Percentiles rank a stretch among this genome's conserved stretches.
These are phyloP conservation scores for Pygoscelis adeliae DNA, from an alignment of 2,113 vertebrate species.

Conservation along the genomic window DNA sequence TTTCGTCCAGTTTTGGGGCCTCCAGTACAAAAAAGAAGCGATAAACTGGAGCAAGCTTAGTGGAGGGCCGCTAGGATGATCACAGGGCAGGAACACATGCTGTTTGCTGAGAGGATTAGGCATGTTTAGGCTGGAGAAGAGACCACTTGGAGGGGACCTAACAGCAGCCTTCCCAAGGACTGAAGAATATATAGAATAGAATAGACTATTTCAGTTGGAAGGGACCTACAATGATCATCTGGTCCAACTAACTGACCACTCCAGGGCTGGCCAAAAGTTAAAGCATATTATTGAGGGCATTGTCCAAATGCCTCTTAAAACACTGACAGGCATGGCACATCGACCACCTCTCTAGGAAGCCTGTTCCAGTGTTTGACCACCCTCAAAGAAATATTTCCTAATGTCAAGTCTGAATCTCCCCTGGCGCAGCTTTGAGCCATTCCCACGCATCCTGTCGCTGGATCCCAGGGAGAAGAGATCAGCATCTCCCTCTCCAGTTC, in stretches of 20 bases:
- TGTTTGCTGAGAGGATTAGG: background rate
- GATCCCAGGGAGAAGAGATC: background rate
- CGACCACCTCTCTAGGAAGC: background rate
- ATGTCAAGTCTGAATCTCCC: background rate
- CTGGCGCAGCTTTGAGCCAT: background rate
- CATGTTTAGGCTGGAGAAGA: background rate
- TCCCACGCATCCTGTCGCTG: rapidly evolving
- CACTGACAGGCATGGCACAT: no score
- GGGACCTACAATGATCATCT: background rate
- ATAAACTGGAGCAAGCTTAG: background rate
- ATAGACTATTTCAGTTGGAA: background rate
- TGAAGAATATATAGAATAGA: background rate
- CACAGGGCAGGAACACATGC: background rate
- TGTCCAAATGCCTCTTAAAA: background rate
- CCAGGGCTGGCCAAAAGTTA: background rate
- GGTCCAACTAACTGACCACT: background rate
- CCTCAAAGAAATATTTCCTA: background rate
- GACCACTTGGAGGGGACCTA: background rate
- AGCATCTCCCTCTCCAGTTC: background rate
- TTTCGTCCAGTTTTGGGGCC: background rate
- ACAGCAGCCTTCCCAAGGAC: background rate
- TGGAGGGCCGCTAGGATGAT: background rate
- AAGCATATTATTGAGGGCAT: background rate
- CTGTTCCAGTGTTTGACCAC: background rate
- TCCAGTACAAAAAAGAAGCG: background rate